phyloP scores from a whole-genome alignment of 2,113 vertebrate genomes.

The Trichechus manatus region DNA sequence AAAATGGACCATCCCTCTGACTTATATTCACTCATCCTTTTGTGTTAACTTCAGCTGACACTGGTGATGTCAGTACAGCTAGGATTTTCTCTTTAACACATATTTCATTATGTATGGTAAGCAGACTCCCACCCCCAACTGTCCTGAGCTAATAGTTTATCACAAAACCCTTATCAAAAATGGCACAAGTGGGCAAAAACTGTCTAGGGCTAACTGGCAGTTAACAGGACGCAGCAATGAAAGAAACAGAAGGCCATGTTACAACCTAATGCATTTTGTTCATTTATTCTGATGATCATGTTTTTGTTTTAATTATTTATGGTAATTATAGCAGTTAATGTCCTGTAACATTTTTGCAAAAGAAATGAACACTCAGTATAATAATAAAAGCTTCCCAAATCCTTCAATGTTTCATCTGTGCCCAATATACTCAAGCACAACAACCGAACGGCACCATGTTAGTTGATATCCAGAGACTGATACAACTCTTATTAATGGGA shows the following conservation, averaged over 20 bases:
- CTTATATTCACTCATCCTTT: neutral
- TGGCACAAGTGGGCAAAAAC: neutral
- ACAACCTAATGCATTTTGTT: conserved; percentile 24
- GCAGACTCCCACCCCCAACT: neutral
- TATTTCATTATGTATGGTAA: neutral
- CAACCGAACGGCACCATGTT: too few species aligned
- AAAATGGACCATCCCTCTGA: neutral
- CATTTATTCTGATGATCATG: conserved; percentile 52
- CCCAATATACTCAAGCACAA: neutral
- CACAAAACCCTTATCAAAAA: neutral
- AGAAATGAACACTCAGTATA: conserved; percentile 42
- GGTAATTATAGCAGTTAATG: conserved; percentile 55
- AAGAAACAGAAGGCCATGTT: neutral
- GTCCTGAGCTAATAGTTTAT: neutral
- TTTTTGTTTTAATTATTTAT: conserved; percentile 65
- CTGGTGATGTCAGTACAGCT: neutral
- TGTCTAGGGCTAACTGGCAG: neutral
- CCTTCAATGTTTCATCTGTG: neutral
- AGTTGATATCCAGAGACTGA: neutral
- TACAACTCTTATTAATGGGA: neutral
- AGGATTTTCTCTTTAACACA: neutral
- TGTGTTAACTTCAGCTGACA: neutral
- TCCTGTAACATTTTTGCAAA: conserved; percentile 37
- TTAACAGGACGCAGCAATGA: neutral
- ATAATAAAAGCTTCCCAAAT: conserved; percentile 43